phyloP scores from a whole-genome alignment of 2,888 invertebrate genomes.

The Gari tellinella region DNA sequence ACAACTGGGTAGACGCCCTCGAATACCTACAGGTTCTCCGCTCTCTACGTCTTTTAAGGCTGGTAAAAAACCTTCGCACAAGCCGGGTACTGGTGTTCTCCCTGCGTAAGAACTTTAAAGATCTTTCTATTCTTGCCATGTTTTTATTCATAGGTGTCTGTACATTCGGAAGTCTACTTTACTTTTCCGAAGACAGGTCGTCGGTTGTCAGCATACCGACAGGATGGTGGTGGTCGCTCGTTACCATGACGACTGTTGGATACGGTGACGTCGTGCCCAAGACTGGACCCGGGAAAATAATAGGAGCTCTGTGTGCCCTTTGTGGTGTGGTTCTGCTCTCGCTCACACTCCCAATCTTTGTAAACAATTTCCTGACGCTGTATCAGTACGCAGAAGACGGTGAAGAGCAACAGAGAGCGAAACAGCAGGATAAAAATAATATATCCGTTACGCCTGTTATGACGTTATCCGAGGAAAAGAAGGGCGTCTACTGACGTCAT shows the following conservation, averaged over 20 bases:
- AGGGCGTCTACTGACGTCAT: too few relatives aligned
- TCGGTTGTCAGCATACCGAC: slow-evolving; percentile 8
- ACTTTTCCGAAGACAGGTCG: slow-evolving; percentile 12
- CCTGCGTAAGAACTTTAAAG: slow-evolving; percentile 17
- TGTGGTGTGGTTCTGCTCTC: slow-evolving; percentile 32
- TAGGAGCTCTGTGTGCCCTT: slow-evolving; percentile 18
- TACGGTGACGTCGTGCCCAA: slow-evolving; percentile 33
- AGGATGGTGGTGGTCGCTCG: slow-evolving; percentile 34
- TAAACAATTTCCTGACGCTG: slow-evolving; percentile 35
- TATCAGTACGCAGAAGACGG: slow-evolving; percentile 30
- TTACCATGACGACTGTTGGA: slow-evolving; percentile 42
- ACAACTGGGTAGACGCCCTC: slow-evolving; percentile 25
- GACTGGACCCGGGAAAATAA: slow-evolving; percentile 12
- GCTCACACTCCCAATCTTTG: slow-evolving; percentile 40
- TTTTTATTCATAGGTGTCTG: slow-evolving; percentile 18
- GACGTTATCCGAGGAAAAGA: too few relatives aligned
- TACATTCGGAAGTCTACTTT: slow-evolving; percentile 28
- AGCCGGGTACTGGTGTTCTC: slow-evolving; percentile 34
- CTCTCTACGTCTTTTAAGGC: slow-evolving; percentile 26
- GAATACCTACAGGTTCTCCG: slow-evolving; percentile 32
- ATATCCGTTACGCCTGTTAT: too few relatives aligned
- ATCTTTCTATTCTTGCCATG: slow-evolving; percentile 13
- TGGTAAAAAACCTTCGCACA: slow-evolving; percentile 32
- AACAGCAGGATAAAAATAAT: neutral
- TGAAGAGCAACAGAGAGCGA: neutral